phyloP scores from a whole-genome alignment of 1,140 invertebrate genomes.

The Stenopsyche tienmushanensis region DNA sequence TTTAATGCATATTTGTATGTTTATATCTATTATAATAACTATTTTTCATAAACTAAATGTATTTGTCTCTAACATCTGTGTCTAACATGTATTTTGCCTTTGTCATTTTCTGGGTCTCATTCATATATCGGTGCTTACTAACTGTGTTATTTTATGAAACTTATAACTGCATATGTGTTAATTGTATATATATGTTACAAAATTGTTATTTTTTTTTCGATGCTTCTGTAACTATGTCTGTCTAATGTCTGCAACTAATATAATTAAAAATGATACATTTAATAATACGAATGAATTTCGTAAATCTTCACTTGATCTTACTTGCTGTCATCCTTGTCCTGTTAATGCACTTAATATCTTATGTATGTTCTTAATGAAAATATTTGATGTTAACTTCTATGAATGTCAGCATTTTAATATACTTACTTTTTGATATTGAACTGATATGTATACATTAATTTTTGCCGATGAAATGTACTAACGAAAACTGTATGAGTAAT shows the following conservation, averaged over 20 bases:
- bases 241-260: not conserved
- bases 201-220: too few relatives aligned
- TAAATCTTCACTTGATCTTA: not conserved
- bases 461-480: not conserved
- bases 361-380: not conserved
- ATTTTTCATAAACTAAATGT: not conserved
- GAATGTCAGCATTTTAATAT: not conserved
- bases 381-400: not conserved
- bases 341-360: not conserved
- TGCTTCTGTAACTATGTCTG: slow-evolving; percentile 2
- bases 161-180: slow-evolving; percentile 1
- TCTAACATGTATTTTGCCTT: slow-evolving; percentile 40
- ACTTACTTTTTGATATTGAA: too few relatives aligned
- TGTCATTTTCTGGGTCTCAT: slow-evolving; percentile 38
- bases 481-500: not conserved
- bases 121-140: slow-evolving; percentile 14
- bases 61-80: not conserved
- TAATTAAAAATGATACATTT: not conserved
- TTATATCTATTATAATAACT: not conserved
- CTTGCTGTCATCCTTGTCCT: not conserved
- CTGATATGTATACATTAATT: too few relatives aligned
- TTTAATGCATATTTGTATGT: too few relatives aligned
- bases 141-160: not conserved
- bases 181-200: slow-evolving; percentile 6
- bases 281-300: not conserved